These are phyloP conservation scores for Danio aesculapii DNA, from an alignment of 2,797 vertebrate species.

Conservation along the genomic window DNA sequence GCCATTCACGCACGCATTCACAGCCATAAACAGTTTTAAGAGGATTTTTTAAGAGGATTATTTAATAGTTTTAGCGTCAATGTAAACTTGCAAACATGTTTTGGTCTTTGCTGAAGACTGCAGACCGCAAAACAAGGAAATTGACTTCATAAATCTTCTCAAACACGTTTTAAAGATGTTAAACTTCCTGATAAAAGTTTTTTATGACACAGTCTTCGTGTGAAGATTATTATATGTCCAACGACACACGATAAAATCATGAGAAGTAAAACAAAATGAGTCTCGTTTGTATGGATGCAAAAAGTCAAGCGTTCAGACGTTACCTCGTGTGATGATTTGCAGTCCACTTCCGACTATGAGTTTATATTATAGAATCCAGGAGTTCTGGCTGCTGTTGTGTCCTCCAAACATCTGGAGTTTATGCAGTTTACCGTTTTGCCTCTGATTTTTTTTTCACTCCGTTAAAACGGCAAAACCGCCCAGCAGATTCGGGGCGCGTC, in stretches of 20 bases:
- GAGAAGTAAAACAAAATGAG: background rate
- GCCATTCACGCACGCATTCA: background rate
- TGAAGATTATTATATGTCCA: background rate
- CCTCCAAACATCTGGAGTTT: slow-evolving; percentile 8
- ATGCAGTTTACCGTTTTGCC: background rate
- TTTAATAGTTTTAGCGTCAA: background rate
- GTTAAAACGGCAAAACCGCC: background rate
- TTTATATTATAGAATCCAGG: background rate
- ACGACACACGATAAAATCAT: background rate
- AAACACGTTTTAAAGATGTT: background rate
- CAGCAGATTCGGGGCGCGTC: background rate
- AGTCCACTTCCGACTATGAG: background rate
- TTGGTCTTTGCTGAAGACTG: too few species aligned
- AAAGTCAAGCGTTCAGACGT: background rate
- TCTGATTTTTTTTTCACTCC: background rate
- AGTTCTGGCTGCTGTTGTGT: background rate
- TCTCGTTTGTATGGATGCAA: background rate
- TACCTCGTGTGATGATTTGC: background rate
- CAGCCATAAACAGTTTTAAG: too few species aligned
- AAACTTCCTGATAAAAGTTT: background rate
- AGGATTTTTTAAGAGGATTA: too few species aligned
- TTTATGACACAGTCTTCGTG: background rate
- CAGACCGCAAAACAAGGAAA: slow-evolving; percentile 27
- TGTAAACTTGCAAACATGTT: background rate
- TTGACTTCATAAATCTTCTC: background rate